phyloP scores from a whole-genome alignment of 2,888 invertebrate genomes.

The Cryptus armator region DNA sequence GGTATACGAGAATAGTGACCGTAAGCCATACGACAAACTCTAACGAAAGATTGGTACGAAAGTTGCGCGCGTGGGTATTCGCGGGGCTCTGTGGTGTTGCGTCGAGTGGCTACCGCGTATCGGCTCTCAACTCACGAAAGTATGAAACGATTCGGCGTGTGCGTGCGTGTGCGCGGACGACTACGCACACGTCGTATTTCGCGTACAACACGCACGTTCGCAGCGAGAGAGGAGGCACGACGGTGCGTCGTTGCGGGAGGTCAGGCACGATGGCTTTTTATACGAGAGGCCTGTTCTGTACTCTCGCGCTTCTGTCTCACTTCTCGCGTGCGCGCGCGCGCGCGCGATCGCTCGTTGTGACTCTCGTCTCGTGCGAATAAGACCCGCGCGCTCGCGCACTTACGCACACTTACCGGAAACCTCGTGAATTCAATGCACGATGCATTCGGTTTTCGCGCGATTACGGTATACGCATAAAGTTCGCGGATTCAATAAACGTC shows the following conservation, averaged over 20 bases:
- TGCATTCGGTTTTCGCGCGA: conserved; percentile 49
- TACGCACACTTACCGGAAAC: not conserved
- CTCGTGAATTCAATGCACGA: conserved; percentile 5
- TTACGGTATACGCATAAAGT: conserved; percentile 48
- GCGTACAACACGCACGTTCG: conserved; percentile 53
- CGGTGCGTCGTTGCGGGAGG: conserved; percentile 80
- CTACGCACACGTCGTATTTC: conserved; percentile 53
- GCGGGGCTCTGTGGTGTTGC: not conserved
- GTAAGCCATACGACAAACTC: conserved; percentile 6
- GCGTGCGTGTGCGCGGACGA: conserved; percentile 5
- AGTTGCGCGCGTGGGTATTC: conserved; percentile 25
- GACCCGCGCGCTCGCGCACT: not conserved
- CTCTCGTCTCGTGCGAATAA: conserved; percentile 47
- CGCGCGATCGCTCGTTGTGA: conserved; percentile 62
- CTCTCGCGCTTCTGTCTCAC: conserved; percentile 61
- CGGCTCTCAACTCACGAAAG: conserved; percentile 17
- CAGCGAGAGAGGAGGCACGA: conserved; percentile 46
- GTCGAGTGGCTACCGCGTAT: conserved; percentile 14
- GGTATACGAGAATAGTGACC: not conserved
- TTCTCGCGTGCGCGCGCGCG: conserved; percentile 52
- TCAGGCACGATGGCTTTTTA: conserved; percentile 83
- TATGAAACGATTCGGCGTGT: not conserved
- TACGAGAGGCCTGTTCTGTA: conserved; percentile 73
- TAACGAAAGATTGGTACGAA: not conserved
- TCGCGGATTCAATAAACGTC: conserved; percentile 3